Percentiles rank a stretch among this genome's conserved stretches.
Evolutionary conservation across 2,888 invertebrate genomes (phyloP).

Genomic region (Dioctria rufipes): DNA sequence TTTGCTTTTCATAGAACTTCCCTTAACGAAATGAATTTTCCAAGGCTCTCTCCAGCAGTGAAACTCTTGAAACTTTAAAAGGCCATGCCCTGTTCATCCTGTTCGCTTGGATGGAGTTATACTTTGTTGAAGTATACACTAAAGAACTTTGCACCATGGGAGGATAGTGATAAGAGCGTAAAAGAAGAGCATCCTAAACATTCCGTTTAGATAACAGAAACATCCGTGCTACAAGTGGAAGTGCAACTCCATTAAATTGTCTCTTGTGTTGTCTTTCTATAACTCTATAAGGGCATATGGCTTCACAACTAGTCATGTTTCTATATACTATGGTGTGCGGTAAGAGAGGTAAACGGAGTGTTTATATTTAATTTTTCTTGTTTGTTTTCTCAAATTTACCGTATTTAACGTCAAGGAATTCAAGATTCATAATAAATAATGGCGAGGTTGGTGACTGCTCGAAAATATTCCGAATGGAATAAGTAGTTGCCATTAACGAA

Average conservation of each 20-base stretch:
- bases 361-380: slow-evolving; percentile 28
- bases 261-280: neutral
- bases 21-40: slow-evolving; percentile 15
- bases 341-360: slow-evolving; percentile 17
- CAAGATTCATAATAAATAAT: neutral
- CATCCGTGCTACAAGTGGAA: neutral
- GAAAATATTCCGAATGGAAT: too few relatives aligned
- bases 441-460: too few relatives aligned
- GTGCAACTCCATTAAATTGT: neutral
- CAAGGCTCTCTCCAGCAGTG: slow-evolving; percentile 7
- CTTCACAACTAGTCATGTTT: neutral
- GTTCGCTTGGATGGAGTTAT: neutral
- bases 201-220: slow-evolving; percentile 11
- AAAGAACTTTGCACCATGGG: slow-evolving; percentile 17
- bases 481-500: too few relatives aligned
- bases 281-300: too few relatives aligned
- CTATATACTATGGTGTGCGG: neutral
- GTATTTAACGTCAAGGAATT: slow-evolving; percentile 12
- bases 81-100: slow-evolving; percentile 6
- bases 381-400: slow-evolving; percentile 24
- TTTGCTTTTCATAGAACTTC: slow-evolving; percentile 1
- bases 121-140: neutral
- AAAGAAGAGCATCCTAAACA: neutral
- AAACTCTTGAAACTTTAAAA: slow-evolving; percentile 37
- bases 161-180: slow-evolving; percentile 24